Evolutionary conservation across 2,888 invertebrate species (phyloP), one percentile per base, ranked within the genome.

Genomic region (Agrochola lota): DNA sequence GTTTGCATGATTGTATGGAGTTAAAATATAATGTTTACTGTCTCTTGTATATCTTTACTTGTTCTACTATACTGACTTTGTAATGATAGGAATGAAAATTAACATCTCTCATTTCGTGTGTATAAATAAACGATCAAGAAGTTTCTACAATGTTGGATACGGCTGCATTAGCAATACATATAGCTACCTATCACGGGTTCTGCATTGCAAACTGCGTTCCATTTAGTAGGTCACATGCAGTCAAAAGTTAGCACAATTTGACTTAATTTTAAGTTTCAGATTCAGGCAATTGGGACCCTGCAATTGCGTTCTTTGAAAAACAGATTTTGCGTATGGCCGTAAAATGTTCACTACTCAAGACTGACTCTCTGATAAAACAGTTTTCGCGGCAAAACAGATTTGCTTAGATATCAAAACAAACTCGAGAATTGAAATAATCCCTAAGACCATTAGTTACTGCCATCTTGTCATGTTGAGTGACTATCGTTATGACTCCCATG

Each of bases 371-470:
- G 3, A 17, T 23, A 26, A 74, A 35, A 30, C 30, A 60, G 8
- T 30, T 30, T 60, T 30, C 60, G 8, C 7, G 4, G 17, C 3
- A 12, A 57, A 23, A 62, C 30, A 77, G 4, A 7, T 57, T 46
- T 12, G 30, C 17, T 43, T 35, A n/a, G 57, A 78, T 59, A 26
- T 26, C 59, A 6, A 17, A 30, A 59, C 17, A 59, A 64, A 15
- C 23, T 40, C 7, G 55, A 11, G 20, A 63, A 71, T 71, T 71
- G 23, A 66, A 35, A 46, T 6, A 71, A 55, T 46, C 52, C n/a
- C 26, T 60, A 46, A 26, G 20, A 55, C 11, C 23, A 78, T 79
- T 66, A 60, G 64, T 66, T 66, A 59, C 71, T 35, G 79, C 12
- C 72, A 55, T 35, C 60, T 78, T 70, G 35, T 12, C 59, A 71